Conservation (phyloP, 2,113 vertebrate genomes). For the Eidolon helvum region DNA sequence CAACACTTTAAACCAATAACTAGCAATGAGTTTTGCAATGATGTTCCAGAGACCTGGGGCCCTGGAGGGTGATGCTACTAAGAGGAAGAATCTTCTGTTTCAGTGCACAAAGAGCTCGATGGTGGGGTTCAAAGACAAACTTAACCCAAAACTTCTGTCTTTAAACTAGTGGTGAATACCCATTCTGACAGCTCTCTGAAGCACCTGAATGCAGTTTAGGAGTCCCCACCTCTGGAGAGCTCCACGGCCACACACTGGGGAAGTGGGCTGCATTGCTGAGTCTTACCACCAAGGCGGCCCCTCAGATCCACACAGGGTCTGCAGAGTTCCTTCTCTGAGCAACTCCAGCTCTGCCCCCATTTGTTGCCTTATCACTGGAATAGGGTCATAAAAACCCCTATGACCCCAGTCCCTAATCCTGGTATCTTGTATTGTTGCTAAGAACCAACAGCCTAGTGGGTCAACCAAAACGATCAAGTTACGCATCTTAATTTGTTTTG, state of each 20-base stretch:
- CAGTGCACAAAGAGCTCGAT: neutral
- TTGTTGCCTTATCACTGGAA: neutral
- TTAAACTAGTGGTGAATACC: neutral
- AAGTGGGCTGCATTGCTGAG: neutral
- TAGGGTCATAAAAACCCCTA: neutral
- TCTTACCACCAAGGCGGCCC: neutral
- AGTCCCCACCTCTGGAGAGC: neutral
- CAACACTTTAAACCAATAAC: neutral
- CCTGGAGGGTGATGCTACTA: neutral
- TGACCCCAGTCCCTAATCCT: neutral
- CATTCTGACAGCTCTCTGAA: neutral
- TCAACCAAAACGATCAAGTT: neutral
- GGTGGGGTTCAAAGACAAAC: neutral
- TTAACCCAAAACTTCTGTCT: neutral
- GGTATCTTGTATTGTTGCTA: neutral
- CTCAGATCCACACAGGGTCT: neutral
- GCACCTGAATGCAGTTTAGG: neutral
- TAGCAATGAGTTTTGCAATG: neutral
- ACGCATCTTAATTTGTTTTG: neutral
- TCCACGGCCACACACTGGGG: neutral
- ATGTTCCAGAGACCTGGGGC: neutral
- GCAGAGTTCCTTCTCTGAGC: neutral
- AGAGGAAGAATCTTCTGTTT: neutral
- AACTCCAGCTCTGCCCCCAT: neutral
- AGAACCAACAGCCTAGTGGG: neutral